These are phyloP conservation scores for Orthonyx spaldingii DNA, from an alignment of 2,113 vertebrate species.

Conservation along the genomic window DNA sequence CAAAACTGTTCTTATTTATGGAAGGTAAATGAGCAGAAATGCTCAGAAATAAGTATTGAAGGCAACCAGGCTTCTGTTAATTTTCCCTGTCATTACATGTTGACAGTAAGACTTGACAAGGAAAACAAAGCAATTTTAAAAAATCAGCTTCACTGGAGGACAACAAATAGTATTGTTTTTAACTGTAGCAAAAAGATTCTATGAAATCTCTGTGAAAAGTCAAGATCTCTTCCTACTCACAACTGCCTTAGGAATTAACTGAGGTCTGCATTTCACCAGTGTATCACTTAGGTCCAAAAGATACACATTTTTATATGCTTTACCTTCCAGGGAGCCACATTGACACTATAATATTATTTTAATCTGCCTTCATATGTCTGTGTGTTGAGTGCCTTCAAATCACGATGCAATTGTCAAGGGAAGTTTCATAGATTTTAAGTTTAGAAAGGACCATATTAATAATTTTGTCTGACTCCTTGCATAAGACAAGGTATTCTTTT, in stretches of 20 bases:
- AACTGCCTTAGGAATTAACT: not conserved
- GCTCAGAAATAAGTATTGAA: not conserved
- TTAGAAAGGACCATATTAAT: not conserved
- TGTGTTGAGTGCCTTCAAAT: not conserved
- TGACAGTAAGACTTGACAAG: not conserved
- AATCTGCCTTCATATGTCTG: not conserved
- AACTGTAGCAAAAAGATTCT: not conserved
- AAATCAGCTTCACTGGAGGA: not conserved
- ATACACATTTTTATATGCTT: not conserved
- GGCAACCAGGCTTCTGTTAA: not conserved
- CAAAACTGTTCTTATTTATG: not conserved
- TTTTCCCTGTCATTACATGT: not conserved
- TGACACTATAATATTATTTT: not conserved
- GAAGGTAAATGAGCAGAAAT: not conserved
- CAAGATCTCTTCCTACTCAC: not conserved
- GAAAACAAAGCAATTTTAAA: not conserved
- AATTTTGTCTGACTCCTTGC: not conserved
- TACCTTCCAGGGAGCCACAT: accelerated
- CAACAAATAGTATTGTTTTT: not conserved
- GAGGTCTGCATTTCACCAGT: not conserved
- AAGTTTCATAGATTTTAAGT: not conserved
- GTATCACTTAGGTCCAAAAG: not conserved
- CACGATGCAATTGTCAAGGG: not conserved
- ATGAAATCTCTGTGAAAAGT: not conserved
- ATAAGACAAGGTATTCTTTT: not conserved